These are phyloP conservation scores for Phyto melanocephala DNA, from an alignment of 2,888 invertebrate species.

Conservation along the genomic window DNA sequence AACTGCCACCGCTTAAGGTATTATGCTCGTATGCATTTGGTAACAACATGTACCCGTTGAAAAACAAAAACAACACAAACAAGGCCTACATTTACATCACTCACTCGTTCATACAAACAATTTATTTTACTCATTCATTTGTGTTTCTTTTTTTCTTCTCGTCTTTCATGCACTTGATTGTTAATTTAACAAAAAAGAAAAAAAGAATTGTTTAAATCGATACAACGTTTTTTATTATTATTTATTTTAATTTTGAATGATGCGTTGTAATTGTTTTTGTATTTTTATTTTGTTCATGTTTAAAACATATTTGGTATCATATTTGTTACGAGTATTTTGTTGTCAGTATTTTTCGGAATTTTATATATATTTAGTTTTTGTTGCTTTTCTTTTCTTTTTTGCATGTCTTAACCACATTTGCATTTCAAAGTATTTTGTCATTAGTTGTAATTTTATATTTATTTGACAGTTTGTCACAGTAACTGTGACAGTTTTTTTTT, in stretches of 20 bases:
- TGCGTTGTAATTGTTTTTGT: constrained; percentile 43
- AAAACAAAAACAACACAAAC: background rate
- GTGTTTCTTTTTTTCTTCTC: constrained; percentile 6
- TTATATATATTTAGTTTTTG: constrained; percentile 22
- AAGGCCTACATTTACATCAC: constrained; percentile 44
- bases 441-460: constrained; percentile 67
- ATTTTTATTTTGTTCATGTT: constrained; percentile 20
- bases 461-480: constrained; percentile 69
- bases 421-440: constrained; percentile 70
- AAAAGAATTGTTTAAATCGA: background rate
- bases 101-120: constrained; percentile 60
- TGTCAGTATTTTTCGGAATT: background rate
- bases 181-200: background rate
- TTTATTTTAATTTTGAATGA: constrained; percentile 29
- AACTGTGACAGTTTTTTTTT: constrained; percentile 62
- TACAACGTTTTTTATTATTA: background rate
- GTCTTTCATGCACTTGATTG: background rate
- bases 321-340: constrained; percentile 9
- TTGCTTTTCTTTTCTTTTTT: constrained; percentile 37
- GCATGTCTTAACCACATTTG: constrained; percentile 67
- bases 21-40: background rate
- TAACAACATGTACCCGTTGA: constrained; percentile 26
- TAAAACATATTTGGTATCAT: constrained; percentile 46
- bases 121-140: constrained; percentile 20
- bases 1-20: constrained; percentile 60